These are phyloP conservation scores for Molorchus minor DNA, from an alignment of 2,888 invertebrate species.

Conservation along the genomic window DNA sequence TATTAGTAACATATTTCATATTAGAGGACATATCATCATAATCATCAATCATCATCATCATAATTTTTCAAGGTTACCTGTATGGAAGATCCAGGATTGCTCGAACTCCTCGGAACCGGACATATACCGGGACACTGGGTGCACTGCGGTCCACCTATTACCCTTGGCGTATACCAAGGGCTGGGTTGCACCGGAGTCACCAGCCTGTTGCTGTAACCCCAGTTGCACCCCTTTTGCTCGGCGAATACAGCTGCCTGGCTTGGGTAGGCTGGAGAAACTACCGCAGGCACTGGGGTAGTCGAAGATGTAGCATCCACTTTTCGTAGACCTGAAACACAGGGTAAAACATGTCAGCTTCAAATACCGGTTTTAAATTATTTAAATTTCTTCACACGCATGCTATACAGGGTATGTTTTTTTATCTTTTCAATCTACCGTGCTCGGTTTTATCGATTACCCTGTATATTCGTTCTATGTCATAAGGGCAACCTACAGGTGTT, in stretches of 20 bases:
- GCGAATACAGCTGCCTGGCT: conserved; percentile 65
- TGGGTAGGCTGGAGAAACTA: conserved; percentile 50
- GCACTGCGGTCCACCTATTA: conserved; percentile 58
- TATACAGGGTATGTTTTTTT: no score
- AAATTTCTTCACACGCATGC: no score
- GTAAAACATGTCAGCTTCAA: neutral
- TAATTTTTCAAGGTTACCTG: no score
- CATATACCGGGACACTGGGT: conserved; percentile 61
- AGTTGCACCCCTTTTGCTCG: conserved; percentile 63
- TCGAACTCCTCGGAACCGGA: conserved; percentile 61
- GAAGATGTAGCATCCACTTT: conserved; percentile 56
- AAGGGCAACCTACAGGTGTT: no score
- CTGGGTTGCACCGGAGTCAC: conserved; percentile 51
- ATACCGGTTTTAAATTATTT: neutral
- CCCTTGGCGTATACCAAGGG: conserved; percentile 57
- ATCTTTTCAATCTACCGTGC: no score
- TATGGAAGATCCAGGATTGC: conserved; percentile 56
- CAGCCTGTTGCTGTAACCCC: conserved; percentile 63
- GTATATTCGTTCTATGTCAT: no score
- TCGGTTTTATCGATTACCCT: no score
- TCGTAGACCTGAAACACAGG: conserved; percentile 55
- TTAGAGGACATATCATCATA: no score
- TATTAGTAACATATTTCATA: no score
- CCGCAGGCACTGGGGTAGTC: conserved; percentile 51
- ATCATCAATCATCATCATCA: no score